Percentiles rank a stretch among this genome's conserved stretches.
These are phyloP conservation scores for Catharus fuscescens DNA, from an alignment of 2,113 vertebrate genomes.

Conservation along the genomic window DNA sequence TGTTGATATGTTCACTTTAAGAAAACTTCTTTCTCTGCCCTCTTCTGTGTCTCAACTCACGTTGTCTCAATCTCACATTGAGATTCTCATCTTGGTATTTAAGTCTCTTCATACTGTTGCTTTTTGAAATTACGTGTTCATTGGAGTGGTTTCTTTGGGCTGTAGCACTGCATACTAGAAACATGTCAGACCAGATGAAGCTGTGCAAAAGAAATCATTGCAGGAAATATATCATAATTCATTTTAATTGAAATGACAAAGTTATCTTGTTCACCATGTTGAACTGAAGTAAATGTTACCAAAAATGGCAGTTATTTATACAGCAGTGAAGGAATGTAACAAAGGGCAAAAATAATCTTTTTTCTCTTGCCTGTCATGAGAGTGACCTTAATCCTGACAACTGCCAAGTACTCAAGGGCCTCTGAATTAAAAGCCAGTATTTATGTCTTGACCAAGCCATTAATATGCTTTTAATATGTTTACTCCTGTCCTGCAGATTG, in stretches of 20 bases:
- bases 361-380: not conserved
- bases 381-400: not conserved
- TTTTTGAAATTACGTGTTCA: not conserved
- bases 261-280: not conserved
- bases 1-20: not conserved
- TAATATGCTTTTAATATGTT: not conserved
- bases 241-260: not conserved
- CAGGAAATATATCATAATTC: not conserved
- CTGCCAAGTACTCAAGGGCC: not conserved
- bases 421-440: not conserved
- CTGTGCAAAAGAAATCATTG: not conserved
- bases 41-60: accelerated
- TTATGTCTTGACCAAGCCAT: not conserved
- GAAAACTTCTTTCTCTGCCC: not conserved
- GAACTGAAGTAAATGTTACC: not conserved
- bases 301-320: not conserved
- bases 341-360: not conserved
- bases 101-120: not conserved
- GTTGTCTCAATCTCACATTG: accelerated
- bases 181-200: not conserved
- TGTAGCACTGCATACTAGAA: not conserved
- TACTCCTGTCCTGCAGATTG: accelerated
- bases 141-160: not conserved
- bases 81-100: not conserved
- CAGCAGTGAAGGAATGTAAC: not conserved